A percentile compares a stretch with the other conserved stretches of the same genome.
Evolutionary conservation across 35 echinoderm and acorn worm species (phyloP).

Genomic region (Apostichopus japonicus): DNA sequence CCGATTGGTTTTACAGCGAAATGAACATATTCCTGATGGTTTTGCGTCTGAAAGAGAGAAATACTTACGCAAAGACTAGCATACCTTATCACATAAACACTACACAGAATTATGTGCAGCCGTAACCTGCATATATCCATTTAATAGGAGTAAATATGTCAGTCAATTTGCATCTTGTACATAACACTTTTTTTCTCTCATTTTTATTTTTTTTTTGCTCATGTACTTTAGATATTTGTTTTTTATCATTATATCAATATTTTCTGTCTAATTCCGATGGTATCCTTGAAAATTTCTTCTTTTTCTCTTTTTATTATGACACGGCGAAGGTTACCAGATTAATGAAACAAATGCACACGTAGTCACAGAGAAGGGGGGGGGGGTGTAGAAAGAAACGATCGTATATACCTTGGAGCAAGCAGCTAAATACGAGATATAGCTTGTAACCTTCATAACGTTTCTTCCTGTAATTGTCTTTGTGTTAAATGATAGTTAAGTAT

Average conservation of each 20-base stretch:
- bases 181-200: background rate
- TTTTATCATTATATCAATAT: background rate
- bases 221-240: background rate
- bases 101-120: too few relatives aligned
- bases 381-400: background rate
- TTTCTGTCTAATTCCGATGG: background rate
- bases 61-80: too few relatives aligned
- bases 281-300: background rate
- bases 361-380: background rate
- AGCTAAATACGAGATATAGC: background rate
- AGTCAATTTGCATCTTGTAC: background rate
- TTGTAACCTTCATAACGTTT: constrained; percentile 17
- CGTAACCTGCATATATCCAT: too few relatives aligned
- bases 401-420: background rate
- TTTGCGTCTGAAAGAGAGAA: too few relatives aligned
- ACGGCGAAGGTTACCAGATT: background rate
- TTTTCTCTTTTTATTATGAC: background rate
- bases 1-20: too few relatives aligned
- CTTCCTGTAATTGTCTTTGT: background rate
- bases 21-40: too few relatives aligned
- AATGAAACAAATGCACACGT: background rate
- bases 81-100: too few relatives aligned
- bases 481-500: constrained; percentile 26
- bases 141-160: background rate
- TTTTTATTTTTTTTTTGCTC: constrained; percentile 4